Evolutionary conservation across 2,113 vertebrate genomes (phyloP).

Genomic region (Oreochromis spilurus): DNA sequence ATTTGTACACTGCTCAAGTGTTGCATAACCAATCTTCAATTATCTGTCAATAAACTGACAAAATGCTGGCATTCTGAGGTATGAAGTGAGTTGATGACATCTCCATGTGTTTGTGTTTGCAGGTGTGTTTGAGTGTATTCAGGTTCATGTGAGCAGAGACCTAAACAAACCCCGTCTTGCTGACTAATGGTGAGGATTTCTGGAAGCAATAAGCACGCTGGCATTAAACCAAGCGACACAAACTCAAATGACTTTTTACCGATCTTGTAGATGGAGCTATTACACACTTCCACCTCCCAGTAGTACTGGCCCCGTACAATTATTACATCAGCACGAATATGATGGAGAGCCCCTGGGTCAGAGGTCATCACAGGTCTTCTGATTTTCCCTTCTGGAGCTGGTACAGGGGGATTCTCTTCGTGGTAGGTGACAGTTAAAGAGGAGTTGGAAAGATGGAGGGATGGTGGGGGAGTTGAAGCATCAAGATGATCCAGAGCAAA

Average conservation of each 20-base stretch:
- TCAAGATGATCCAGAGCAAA: slow-evolving; percentile 56
- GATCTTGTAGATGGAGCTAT: slow-evolving; percentile 68
- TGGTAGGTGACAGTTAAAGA: slow-evolving; percentile 44
- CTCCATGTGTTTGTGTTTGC: neutral
- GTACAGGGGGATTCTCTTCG: neutral
- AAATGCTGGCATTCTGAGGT: neutral
- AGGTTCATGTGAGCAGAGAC: neutral
- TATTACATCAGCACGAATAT: slow-evolving; percentile 40
- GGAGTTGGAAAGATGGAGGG: slow-evolving; percentile 55
- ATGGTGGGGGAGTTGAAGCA: slow-evolving; percentile 17
- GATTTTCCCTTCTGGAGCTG: neutral
- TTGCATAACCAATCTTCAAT: neutral
- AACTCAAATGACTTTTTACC: slow-evolving; percentile 38
- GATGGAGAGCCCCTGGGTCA: neutral
- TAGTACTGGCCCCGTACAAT: slow-evolving; percentile 66
- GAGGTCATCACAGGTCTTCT: neutral
- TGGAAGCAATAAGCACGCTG: slow-evolving; percentile 16
- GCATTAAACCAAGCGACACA: slow-evolving; percentile 7
- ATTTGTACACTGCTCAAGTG: neutral
- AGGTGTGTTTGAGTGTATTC: neutral
- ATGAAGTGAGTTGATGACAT: neutral
- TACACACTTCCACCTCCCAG: slow-evolving; percentile 75
- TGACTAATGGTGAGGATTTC: slow-evolving; percentile 19
- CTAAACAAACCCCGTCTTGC: slow-evolving; percentile 3
- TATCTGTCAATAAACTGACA: neutral